A percentile compares a stretch with the other conserved stretches of the same genome.
Conservation (phyloP, 2,888 invertebrate genomes). For the Dendrolimus houi region DNA sequence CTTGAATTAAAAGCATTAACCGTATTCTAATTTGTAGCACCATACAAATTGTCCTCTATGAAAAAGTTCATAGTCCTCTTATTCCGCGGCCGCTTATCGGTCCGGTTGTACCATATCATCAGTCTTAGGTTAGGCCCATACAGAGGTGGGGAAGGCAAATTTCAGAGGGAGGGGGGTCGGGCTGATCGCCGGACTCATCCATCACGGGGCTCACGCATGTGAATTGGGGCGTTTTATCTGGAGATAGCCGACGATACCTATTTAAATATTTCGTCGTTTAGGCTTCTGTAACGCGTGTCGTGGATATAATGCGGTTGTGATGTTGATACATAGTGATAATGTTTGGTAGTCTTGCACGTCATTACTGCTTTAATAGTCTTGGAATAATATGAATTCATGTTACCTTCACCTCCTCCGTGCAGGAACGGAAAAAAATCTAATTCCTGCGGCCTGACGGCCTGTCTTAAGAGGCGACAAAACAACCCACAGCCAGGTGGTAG, state of each 20-base stretch:
- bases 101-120: slow-evolving; percentile 7
- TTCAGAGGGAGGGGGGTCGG: slow-evolving; percentile 64
- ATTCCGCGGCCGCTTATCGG: background rate
- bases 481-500: too few species aligned
- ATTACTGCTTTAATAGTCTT: background rate
- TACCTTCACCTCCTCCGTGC: too few species aligned
- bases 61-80: background rate
- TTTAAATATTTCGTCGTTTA: slow-evolving; percentile 74
- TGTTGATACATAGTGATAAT: background rate
- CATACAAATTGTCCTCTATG: too few species aligned
- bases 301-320: background rate
- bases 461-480: too few species aligned
- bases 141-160: slow-evolving; percentile 59
- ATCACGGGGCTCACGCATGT: slow-evolving; percentile 74
- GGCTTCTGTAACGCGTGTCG: slow-evolving; percentile 10
- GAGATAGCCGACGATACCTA: slow-evolving; percentile 69
- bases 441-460: too few species aligned
- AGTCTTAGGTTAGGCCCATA: slow-evolving; percentile 31
- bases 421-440: too few species aligned
- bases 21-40: too few species aligned
- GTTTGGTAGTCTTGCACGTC: background rate
- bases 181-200: slow-evolving; percentile 73
- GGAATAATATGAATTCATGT: too few species aligned
- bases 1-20: too few species aligned
- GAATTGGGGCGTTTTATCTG: slow-evolving; percentile 74